Evolutionary conservation across 2,888 invertebrate genomes (phyloP), one percentile per base, ranked within the genome.

Genomic region (Phytoseiulus persimilis): DNA sequence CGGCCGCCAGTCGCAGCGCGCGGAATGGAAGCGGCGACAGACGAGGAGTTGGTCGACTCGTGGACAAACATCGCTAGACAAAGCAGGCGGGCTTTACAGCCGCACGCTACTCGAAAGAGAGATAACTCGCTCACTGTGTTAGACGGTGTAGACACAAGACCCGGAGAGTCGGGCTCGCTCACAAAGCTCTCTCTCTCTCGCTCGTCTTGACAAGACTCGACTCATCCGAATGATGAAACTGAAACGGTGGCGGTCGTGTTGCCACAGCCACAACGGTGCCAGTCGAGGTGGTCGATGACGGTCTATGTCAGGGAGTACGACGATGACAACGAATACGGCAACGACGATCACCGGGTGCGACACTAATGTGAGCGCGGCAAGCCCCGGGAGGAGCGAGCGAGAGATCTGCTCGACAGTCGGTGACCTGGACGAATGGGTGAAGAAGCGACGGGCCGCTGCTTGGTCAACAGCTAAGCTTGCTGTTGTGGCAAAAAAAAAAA

Each of bases 51-150:
- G 65, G 14, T 65, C 65, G 39, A 39, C 39, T 39, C 65, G 65
- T 65, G 65, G 18, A 65, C 65, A 65, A 28, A 65, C 65, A 28
- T 28, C 65, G 65, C 5, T 65, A 65, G 65, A 28, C 65, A 65
- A 65, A 65, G 65, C 65, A 65, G 65, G 65, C 65, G 65, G 65
- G 65, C 65, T 65, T 65, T 65, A 65, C 65, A 65, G 65, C 65
- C 65, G 18, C 65, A 65, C 65, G 65, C 65, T 65, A 65, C 65
- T 18, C 28, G 65, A 65, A 23, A 23, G 65, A 65, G 65, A 65
- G 65, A 65, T 65, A 65, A 65, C 65, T 11, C 65, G 28, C 65
- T 65, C 65, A 23, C 28, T 65, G 65, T 65, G 5, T 23, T 18
- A 65, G 65, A 65, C 65, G 28, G 2, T 65, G 65, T 65, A 65